Evolutionary conservation across 2,113 vertebrate genomes (phyloP).

Genomic region (Ictidomys tridecemlineatus): DNA sequence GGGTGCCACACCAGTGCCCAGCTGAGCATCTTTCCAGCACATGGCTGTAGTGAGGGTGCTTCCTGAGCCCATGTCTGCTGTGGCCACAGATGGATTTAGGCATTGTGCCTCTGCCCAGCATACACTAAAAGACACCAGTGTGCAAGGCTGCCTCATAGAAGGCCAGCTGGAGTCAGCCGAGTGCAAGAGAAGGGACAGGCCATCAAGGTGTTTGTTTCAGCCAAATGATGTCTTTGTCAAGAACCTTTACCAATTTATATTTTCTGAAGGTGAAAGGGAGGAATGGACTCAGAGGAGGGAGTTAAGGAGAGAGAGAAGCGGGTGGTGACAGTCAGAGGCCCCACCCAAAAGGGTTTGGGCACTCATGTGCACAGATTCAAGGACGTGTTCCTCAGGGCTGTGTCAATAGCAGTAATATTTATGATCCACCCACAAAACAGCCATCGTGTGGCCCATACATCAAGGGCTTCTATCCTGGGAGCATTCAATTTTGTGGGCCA

Average conservation of each 20-base stretch:
- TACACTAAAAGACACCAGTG: neutral
- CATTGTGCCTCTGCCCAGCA: slow-evolving; percentile 9
- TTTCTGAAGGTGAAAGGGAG: slow-evolving; percentile 12
- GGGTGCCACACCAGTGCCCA: no score
- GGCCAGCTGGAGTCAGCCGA: neutral
- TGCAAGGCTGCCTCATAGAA: slow-evolving; percentile 36
- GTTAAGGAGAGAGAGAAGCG: neutral
- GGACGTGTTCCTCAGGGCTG: slow-evolving; percentile 83
- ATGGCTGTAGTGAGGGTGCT: neutral
- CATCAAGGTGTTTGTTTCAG: neutral
- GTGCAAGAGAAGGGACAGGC: slow-evolving; percentile 21
- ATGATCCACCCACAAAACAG: slow-evolving; percentile 76
- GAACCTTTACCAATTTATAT: slow-evolving; percentile 31
- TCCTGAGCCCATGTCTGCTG: neutral
- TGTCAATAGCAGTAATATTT: slow-evolving; percentile 87
- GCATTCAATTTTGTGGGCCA: slow-evolving; percentile 47
- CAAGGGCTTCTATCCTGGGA: slow-evolving; percentile 65
- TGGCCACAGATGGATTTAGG: neutral
- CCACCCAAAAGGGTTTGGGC: slow-evolving; percentile 66
- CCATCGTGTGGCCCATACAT: slow-evolving; percentile 75
- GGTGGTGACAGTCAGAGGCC: slow-evolving; percentile 24
- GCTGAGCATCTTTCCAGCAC: no score
- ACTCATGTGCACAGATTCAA: neutral
- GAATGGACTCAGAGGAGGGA: neutral
- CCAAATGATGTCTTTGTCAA: neutral